phyloP scores from a whole-genome alignment of 2,797 vertebrate genomes.

The Florisuga fusca region DNA sequence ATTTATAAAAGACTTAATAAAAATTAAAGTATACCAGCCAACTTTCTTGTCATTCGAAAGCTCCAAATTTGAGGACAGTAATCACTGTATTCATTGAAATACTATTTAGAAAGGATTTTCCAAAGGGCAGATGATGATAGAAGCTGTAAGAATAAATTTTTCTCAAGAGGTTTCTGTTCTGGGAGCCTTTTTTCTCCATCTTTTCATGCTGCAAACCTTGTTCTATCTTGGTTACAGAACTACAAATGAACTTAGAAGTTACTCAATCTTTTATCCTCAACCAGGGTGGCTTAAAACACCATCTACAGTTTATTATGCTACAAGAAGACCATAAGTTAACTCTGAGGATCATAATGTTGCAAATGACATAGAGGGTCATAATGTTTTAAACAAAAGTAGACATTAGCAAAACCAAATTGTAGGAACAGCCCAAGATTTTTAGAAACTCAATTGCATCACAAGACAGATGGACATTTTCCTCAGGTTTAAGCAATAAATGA shows the following conservation, averaged over 20 bases:
- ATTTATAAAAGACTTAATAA: neutral
- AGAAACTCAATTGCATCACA: neutral
- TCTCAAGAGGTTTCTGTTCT: neutral
- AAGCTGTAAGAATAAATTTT: neutral
- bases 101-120: neutral
- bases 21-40: neutral
- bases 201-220: neutral
- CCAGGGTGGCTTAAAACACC: neutral
- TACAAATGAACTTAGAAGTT: neutral
- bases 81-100: neutral
- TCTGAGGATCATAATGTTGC: neutral
- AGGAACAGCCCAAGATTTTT: neutral
- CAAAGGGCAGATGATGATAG: neutral
- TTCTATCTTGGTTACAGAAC: neutral
- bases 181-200: neutral
- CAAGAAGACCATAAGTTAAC: neutral
- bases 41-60: neutral
- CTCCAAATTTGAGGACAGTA: neutral
- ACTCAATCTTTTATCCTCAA: neutral
- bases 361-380: neutral
- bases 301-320: neutral
- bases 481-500: neutral
- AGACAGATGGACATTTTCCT: neutral
- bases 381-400: neutral
- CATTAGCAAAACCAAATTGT: neutral